Conservation (phyloP, 2,797 vertebrate genomes). For the Tauraco hartlaubi region DNA sequence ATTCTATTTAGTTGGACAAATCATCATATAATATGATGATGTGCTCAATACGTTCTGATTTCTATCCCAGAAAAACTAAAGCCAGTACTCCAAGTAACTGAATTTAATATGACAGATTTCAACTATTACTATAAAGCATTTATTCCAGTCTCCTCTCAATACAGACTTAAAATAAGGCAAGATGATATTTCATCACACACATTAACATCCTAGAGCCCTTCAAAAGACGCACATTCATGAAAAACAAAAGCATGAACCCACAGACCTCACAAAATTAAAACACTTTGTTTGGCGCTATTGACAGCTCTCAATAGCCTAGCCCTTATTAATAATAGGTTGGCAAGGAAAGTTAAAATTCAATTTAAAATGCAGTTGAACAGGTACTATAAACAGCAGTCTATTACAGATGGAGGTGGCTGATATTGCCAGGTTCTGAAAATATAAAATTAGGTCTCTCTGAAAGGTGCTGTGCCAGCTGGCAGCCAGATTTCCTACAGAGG, state of each 20-base stretch:
- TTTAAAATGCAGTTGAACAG: not conserved
- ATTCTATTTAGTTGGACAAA: not conserved
- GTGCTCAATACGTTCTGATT: not conserved
- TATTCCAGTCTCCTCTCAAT: not conserved
- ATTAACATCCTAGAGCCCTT: not conserved
- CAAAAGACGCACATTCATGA: not conserved
- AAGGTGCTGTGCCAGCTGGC: constrained; percentile 21
- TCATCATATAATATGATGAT: not conserved
- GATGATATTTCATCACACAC: not conserved
- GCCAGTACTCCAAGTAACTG: not conserved
- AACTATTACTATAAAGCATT: not conserved
- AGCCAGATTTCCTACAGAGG: not conserved
- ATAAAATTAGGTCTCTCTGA: constrained; percentile 8
- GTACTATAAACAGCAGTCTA: not conserved
- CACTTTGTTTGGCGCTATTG: not conserved
- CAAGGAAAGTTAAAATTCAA: not conserved
- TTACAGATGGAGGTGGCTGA: not conserved
- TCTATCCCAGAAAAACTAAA: not conserved
- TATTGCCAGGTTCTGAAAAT: not conserved
- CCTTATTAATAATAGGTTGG: not conserved
- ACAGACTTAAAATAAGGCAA: not conserved
- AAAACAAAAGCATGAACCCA: not conserved
- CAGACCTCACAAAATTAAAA: not conserved
- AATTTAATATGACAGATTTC: not conserved
- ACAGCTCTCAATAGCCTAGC: not conserved